Evolutionary conservation across 2,888 invertebrate species (phyloP).

Genomic region (Smittia sp.): DNA sequence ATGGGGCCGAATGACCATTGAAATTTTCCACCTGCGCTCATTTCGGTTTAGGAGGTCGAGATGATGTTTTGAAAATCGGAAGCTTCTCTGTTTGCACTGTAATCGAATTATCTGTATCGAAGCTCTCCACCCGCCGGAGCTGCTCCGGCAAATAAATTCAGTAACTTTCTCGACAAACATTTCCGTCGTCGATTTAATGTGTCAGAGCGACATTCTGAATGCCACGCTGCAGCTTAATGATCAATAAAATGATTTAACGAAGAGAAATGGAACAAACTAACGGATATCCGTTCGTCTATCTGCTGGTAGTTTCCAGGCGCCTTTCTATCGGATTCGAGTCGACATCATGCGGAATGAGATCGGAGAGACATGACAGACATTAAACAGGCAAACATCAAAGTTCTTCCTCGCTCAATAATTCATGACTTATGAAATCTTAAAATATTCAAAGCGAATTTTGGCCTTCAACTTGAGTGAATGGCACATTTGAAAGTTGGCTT

Average conservation of each 20-base stretch:
- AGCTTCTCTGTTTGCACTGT: not conserved
- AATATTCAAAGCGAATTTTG: not conserved
- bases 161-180: not conserved
- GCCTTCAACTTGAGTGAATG: slow-evolving; percentile 33
- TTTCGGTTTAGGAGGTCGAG: not conserved
- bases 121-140: not conserved
- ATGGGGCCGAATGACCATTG: slow-evolving; percentile 9
- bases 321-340: not conserved
- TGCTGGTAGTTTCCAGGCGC: not conserved
- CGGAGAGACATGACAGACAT: not conserved
- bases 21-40: slow-evolving; percentile 7
- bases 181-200: not conserved
- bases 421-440: not conserved
- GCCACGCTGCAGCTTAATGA: not conserved
- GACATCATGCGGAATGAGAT: not conserved
- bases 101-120: not conserved
- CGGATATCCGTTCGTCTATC: slow-evolving; percentile 1
- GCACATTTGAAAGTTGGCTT: slow-evolving; percentile 12
- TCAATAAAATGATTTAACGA: slow-evolving; percentile 5
- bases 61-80: not conserved
- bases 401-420: not conserved
- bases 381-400: not conserved
- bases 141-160: not conserved
- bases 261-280: not conserved
- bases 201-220: not conserved